phyloP scores from a whole-genome alignment of 2,113 vertebrate species.

The Sylvia atricapilla region DNA sequence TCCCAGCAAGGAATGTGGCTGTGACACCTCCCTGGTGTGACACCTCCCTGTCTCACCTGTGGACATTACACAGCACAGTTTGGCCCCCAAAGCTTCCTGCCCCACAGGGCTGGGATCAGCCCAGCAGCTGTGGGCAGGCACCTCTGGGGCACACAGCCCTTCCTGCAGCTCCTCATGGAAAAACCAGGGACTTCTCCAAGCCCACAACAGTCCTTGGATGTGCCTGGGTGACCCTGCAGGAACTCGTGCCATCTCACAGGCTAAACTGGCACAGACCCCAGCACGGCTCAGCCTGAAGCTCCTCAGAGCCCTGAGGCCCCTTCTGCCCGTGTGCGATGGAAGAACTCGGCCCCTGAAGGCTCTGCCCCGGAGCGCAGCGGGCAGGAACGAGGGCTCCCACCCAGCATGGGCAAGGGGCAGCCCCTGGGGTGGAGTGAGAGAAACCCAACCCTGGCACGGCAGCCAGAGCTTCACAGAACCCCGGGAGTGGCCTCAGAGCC shows the following conservation, averaged over 20 bases:
- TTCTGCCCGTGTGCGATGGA: neutral
- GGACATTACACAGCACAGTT: neutral
- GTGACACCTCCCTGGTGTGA: neutral
- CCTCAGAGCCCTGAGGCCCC: neutral
- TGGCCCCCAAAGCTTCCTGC: neutral
- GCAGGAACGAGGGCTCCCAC: neutral
- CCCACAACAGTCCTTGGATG: too few relatives aligned
- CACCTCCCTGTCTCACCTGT: too few relatives aligned
- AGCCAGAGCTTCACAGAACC: neutral
- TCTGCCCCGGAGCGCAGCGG: neutral
- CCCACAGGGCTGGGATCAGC: neutral
- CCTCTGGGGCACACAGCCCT: neutral
- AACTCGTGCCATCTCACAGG: neutral
- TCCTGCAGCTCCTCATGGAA: neutral
- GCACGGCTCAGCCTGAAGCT: neutral
- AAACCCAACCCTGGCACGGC: neutral
- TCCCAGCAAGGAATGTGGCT: neutral
- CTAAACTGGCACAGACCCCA: neutral
- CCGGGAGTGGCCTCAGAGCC: neutral
- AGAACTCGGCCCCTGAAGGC: neutral
- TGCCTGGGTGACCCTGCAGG: neutral
- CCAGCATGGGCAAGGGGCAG: accelerated
- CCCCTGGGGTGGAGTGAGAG: accelerated
- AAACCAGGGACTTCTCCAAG: neutral
- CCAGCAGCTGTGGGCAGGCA: neutral